Base-by-base conservation (phyloP, 23 tunicate species). In the Trididemnum clinides region DNA sequence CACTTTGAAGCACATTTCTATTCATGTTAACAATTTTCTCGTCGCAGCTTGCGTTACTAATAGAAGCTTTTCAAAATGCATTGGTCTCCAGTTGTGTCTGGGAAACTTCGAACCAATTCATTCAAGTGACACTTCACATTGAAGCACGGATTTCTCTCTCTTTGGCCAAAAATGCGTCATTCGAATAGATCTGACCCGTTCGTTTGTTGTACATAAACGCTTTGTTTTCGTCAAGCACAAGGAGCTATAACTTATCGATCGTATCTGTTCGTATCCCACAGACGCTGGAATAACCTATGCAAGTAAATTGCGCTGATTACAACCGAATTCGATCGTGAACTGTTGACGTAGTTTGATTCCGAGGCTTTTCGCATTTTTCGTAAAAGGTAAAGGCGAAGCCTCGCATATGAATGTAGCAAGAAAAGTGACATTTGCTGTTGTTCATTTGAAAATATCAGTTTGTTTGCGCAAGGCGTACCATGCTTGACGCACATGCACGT, bases 71-170 rank as follows among this genome's bases (percentile, higher is more conserved):
- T 38, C 28, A 73, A 73, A 51, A 23, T 78, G 83, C 83, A 78
- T 78, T 28, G 81, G 2, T 23, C 12, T 71, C 77, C 38, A 31
- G 38, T 71, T 31, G 10, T 51, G 66, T 78, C 83, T 78, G 83
- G 83, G 83, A 78, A 78, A 78, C 66, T 51, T 50, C 35, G 36
- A 28, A 32, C 66, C 35, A 78, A 36, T 50, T 31, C 29, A 5
- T 51, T 78, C 66, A 78, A 78, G 83, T 78, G 37, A 25, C 83
- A 51, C 83, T 78, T 78, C 66, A 78, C 81, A 28, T 69, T 69
- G 28, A 74, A 74, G 81, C 57, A 74, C 81, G 81, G 81, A 74
- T 71, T 71, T 71, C 18, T 6, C 6, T 71, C 30, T 71, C 21
- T 22, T 10, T 25, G 19, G 18, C 38, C 12, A 3, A 12, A n/a